phyloP scores from a whole-genome alignment of 92 coral and sea anemone genomes.

The Blastomussa wellsi region DNA sequence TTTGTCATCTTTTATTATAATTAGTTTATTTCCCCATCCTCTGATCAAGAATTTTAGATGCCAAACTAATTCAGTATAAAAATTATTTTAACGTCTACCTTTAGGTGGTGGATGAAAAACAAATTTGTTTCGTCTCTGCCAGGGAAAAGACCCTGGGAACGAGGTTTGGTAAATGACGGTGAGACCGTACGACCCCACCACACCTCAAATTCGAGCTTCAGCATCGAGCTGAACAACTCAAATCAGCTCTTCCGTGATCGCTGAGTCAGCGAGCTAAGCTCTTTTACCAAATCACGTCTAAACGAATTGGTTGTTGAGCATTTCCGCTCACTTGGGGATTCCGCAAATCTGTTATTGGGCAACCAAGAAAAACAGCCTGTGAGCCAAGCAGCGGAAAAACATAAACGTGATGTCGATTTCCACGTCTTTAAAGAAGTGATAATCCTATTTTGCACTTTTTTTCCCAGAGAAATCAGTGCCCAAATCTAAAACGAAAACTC shows the following conservation, averaged over 20 bases:
- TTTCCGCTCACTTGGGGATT: slow-evolving; percentile 7
- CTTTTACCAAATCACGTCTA: neutral
- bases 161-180: too few relatives aligned
- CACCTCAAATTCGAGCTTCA: neutral
- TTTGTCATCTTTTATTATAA: too few relatives aligned
- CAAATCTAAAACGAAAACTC: neutral
- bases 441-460: neutral
- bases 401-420: neutral
- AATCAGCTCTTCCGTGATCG: neutral
- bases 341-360: neutral
- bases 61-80: too few relatives aligned
- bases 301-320: neutral
- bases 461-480: neutral
- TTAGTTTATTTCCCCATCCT: too few relatives aligned
- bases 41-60: too few relatives aligned
- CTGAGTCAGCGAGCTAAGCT: slow-evolving; percentile 6
- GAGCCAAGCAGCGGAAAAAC: neutral
- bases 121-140: too few relatives aligned
- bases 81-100: too few relatives aligned
- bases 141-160: too few relatives aligned
- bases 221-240: neutral
- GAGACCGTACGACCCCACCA: neutral
- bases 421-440: neutral
- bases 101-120: too few relatives aligned
- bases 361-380: neutral